Evolutionary conservation across 2,113 vertebrate genomes (phyloP), one percentile per base, ranked within the genome.

Genomic region (Herpailurus yagouaroundi): DNA sequence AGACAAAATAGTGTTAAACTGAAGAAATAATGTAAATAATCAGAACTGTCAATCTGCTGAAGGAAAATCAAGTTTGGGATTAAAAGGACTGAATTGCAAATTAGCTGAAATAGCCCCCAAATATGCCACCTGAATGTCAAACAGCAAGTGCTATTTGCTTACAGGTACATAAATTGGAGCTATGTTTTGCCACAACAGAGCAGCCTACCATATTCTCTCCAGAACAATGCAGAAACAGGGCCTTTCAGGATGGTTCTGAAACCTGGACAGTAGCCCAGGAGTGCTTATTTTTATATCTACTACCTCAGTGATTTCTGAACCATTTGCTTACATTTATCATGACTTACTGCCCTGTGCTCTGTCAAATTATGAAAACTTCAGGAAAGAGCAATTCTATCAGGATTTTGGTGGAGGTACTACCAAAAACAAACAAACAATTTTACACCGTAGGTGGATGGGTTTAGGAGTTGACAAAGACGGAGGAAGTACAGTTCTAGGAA

Each of bases 1-100:
- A 89, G n/a, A 83, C 15, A 94, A 92, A 83, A 52, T 64, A 76
- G 27, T 88, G 36, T 81, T 76, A 92, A 94, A 64, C 36, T 93
- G 79, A 64, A 97, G 10, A 85, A 92, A 89, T 92, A 83, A 85
- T 82, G 52, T 71, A 48, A 87, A 74, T 95, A 90, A 64, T 82
- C 80, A 64, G 21, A 94, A 90, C 68, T 95, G 16, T 38, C 77
- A 89, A 19, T 74, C 31, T 92, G 27, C 5, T 79, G 57, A 96
- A 60, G 60, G 27, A 94, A 96, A 89, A 80, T 38, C 38, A 93
- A 27, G 29, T 82, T 91, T 95, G 74, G 15, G 36, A 89, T 73
- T 91, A n/a, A 91, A 89, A 84, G 27, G 11, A 87, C 5, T 60
- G 13, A 81, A 94, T 38, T 27, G 3, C 13, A 95, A 77, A 55